phyloP scores from a whole-genome alignment of 2,888 invertebrate genomes.

The Thyatira batis region DNA sequence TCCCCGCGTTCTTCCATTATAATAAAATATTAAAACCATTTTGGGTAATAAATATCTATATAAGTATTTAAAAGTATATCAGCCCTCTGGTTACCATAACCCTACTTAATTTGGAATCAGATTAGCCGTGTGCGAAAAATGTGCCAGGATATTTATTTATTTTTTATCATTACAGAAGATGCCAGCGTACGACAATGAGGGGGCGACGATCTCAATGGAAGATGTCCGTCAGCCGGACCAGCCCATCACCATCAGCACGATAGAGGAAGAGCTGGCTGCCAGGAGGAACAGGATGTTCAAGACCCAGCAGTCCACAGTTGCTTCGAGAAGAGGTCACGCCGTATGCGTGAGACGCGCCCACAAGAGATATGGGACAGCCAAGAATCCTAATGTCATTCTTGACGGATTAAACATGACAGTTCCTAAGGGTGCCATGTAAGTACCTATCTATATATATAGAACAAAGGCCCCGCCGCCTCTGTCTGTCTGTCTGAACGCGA shows the following conservation, averaged over 20 bases:
- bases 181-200: slow-evolving; percentile 78
- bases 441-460: too few species aligned
- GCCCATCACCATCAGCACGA: slow-evolving; percentile 56
- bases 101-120: too few species aligned
- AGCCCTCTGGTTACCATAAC: too few species aligned
- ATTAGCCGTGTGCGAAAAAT: too few species aligned
- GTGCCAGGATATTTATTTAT: not conserved
- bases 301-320: slow-evolving; percentile 86
- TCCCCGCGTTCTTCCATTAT: too few species aligned
- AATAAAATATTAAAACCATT: too few species aligned
- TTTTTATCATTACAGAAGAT: slow-evolving; percentile 49
- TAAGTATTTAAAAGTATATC: too few species aligned
- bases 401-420: slow-evolving; percentile 96
- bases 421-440: slow-evolving; percentile 93
- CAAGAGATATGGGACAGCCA: slow-evolving; percentile 91
- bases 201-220: slow-evolving; percentile 75
- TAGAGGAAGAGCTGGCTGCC: slow-evolving; percentile 56
- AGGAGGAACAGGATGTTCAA: slow-evolving; percentile 65
- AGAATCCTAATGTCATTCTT: slow-evolving; percentile 90
- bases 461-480: too few species aligned
- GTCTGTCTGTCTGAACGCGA: too few species aligned
- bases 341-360: slow-evolving; percentile 92
- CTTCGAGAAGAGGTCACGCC: slow-evolving; percentile 89
- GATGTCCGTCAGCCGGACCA: slow-evolving; percentile 59
- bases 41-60: too few species aligned